Evolutionary conservation across 1,140 invertebrate species (phyloP), one percentile per base, ranked within the genome.

Genomic region (Kradibia gibbosae): DNA sequence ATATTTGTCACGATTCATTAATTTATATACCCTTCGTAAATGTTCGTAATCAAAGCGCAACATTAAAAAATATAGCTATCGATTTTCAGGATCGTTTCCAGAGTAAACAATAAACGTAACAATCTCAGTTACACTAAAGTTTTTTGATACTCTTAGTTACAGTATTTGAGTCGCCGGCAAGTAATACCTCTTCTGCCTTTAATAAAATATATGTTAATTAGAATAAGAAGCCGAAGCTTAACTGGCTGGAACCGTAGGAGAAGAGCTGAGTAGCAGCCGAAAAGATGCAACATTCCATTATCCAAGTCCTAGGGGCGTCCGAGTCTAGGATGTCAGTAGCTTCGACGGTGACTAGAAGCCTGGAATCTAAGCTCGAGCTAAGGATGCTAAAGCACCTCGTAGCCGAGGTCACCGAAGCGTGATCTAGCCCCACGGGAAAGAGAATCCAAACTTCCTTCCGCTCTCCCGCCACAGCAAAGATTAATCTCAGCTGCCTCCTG

Each of bases 401-500:
- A 31, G 39, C 45, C 28, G 48, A 48, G 22, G 22, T 48, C 39
- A 20, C 20, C 48, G n/a, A 65, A 62, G 34, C 60, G 45, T 70
- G n/a, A 74, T 20, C 72, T 5, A 25, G 20, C 20, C 5, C 15
- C 65, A 84, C 88, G 86, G 87, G 86, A 89, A 90, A 88, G 88
- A 87, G 86, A 91, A 88, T 89, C 83, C 86, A 50, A 88, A 87
- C 86, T 90, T 91, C 89, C 89, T 89, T 91, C 88, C 88, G 86
- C 73, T 75, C 73, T 75, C 80, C 82, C 83, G 80, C 75, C 75
- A 17, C 76, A 81, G 83, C 84, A 83, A 88, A 91, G 89, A 91
- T 91, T 90, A 90, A 91, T 90, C 86, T 88, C 84, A 83, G 75
- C 84, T 39, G 25, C 0, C 28, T 0, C 31, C 1, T 11, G 82